Percentiles rank a stretch among this genome's conserved stretches.
Conservation (phyloP, 2,888 invertebrate genomes). For the Sepiola atlantica region DNA sequence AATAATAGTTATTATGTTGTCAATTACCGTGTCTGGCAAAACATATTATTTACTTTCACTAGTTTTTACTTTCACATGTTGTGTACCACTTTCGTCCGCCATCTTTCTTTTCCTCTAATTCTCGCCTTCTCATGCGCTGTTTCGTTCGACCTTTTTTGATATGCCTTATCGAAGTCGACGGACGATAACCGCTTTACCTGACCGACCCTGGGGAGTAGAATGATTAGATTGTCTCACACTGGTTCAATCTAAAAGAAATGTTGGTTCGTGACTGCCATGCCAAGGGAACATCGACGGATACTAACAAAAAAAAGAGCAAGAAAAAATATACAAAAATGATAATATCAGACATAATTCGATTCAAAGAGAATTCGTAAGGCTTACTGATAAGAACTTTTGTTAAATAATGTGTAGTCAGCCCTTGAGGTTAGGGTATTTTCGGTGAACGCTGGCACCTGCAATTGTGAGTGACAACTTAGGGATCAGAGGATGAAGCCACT, state of each 20-base stretch:
- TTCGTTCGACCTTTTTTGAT: too few species aligned
- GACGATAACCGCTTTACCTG: neutral
- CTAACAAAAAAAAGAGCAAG: neutral
- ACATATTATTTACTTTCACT: neutral
- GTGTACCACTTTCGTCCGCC: neutral
- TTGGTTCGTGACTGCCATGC: neutral
- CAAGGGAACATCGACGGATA: neutral
- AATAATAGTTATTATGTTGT: too few species aligned
- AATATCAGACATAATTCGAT: neutral
- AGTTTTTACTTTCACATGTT: neutral
- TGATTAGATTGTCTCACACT: neutral
- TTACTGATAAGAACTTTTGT: neutral
- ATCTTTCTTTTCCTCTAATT: too few species aligned
- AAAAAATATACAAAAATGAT: too few species aligned
- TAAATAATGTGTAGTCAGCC: too few species aligned
- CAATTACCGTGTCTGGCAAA: too few species aligned
- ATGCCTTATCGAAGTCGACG: neutral
- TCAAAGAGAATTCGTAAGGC: neutral
- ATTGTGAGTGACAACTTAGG: too few species aligned
- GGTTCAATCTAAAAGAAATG: neutral
- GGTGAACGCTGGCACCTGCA: too few species aligned
- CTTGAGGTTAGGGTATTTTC: too few species aligned
- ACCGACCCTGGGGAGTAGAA: neutral
- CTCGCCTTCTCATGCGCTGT: too few species aligned
- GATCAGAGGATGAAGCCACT: too few species aligned